Evolutionary conservation across 2,888 invertebrate genomes (phyloP).

Genomic region (Eilema caniola): DNA sequence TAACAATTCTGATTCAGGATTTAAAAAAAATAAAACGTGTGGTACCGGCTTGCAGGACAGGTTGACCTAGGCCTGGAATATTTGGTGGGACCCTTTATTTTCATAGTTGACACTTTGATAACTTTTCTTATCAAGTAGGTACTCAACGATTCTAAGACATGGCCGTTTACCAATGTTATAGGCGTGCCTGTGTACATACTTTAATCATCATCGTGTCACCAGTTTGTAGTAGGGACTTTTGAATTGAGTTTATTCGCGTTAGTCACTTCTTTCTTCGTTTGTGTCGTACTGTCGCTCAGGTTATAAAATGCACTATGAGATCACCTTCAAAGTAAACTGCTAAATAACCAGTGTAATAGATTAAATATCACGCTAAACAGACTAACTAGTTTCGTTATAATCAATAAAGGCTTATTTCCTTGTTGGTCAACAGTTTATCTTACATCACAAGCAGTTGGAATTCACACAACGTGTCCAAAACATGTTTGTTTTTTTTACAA

Average conservation of each 20-base stretch:
- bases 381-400: background rate
- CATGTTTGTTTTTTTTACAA: slow-evolving; percentile 27
- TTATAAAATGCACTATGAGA: slow-evolving; percentile 18
- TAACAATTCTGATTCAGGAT: too few species aligned
- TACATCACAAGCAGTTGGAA: slow-evolving; percentile 16
- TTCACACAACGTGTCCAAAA: slow-evolving; percentile 30
- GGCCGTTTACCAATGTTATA: background rate
- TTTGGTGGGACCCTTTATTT: background rate
- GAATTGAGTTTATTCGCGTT: slow-evolving; percentile 32
- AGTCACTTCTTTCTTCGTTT: slow-evolving; percentile 25
- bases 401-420: background rate
- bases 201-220: slow-evolving; percentile 19
- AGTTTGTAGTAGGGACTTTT: slow-evolving; percentile 9
- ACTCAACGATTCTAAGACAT: background rate
- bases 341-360: background rate
- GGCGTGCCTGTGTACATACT: slow-evolving; percentile 13
- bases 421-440: slow-evolving; percentile 1
- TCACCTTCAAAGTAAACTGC: slow-evolving; percentile 5
- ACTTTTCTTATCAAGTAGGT: slow-evolving; percentile 13
- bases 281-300: background rate
- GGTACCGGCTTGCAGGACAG: too few species aligned
- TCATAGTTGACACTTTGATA: background rate
- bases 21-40: too few species aligned
- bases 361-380: background rate
- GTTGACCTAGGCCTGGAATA: background rate